A percentile compares a stretch with the other conserved stretches of the same genome.
Conservation (phyloP, 2,888 invertebrate genomes). For the Hirtodrosophila cameraria region DNA sequence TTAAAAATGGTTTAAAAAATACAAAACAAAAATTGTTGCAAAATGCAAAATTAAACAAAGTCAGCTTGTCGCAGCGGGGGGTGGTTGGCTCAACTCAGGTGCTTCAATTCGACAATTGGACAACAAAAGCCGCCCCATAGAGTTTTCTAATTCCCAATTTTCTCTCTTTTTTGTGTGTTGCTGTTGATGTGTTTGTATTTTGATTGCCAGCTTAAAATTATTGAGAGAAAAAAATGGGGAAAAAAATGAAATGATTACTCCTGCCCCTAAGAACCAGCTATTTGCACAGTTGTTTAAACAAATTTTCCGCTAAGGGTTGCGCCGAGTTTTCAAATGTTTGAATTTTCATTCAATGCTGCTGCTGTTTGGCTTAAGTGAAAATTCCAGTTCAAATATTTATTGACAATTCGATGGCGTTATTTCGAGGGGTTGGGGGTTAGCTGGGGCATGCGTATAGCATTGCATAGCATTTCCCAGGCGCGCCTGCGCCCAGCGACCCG, state of each 20-base stretch:
- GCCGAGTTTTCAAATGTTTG: slow-evolving; percentile 13
- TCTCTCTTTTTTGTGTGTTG: too few relatives aligned
- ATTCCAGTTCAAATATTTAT: slow-evolving; percentile 66
- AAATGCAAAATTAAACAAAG: slow-evolving; percentile 55
- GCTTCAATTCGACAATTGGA: slow-evolving; percentile 32
- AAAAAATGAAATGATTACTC: slow-evolving; percentile 27
- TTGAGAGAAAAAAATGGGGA: slow-evolving; percentile 17
- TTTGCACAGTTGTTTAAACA: slow-evolving; percentile 74
- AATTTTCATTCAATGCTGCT: slow-evolving; percentile 28
- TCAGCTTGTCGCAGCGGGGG: slow-evolving; percentile 27
- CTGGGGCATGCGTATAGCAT: too few relatives aligned
- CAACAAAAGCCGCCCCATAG: slow-evolving; percentile 48
- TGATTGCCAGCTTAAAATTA: slow-evolving; percentile 60
- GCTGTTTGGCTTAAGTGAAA: slow-evolving; percentile 57
- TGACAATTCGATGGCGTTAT: slow-evolving; percentile 42
- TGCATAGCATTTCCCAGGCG: slow-evolving; percentile 7
- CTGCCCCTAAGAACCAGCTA: slow-evolving; percentile 27
- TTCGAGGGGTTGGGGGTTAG: not conserved
- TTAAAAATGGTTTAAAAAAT: slow-evolving; percentile 6
- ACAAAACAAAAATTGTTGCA: slow-evolving; percentile 18
- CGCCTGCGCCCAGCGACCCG: too few relatives aligned
- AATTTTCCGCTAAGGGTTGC: slow-evolving; percentile 63
- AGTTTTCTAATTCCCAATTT: slow-evolving; percentile 8
- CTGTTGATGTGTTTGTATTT: slow-evolving; percentile 55
- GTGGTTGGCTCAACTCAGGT: slow-evolving; percentile 43